Conservation (phyloP, 2,888 invertebrate genomes). For the Metalampra italica region DNA sequence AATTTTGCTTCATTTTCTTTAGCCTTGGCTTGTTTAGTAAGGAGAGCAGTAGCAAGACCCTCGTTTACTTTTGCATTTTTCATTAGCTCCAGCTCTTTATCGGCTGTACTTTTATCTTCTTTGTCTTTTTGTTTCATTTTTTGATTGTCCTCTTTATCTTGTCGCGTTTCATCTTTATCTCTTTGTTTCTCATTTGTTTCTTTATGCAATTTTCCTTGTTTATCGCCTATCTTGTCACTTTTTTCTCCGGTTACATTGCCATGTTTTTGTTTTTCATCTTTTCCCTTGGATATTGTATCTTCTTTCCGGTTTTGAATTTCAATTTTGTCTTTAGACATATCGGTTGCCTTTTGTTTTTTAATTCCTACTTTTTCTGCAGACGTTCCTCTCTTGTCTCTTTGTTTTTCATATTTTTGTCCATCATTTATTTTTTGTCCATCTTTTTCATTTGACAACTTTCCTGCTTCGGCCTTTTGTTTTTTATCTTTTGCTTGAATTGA, state of each 20-base stretch:
- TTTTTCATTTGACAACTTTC: not conserved
- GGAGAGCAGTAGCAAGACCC: not conserved
- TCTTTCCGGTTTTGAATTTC: constrained; percentile 1
- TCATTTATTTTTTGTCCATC: not conserved
- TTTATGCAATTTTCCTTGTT: not conserved
- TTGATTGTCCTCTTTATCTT: not conserved
- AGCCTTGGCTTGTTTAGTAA: constrained; percentile 8
- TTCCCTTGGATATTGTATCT: constrained; percentile 7
- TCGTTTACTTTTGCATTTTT: too few relatives aligned
- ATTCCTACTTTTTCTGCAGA: not conserved
- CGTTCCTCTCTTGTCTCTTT: constrained; percentile 5
- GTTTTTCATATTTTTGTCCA: not conserved
- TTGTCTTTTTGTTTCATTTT: not conserved
- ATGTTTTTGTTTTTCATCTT: constrained; percentile 6
- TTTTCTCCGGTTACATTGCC: constrained; percentile 4
- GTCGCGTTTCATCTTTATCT: not conserved
- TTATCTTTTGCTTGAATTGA: not conserved
- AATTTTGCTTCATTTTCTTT: constrained; percentile 12
- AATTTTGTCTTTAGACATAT: constrained; percentile 1
- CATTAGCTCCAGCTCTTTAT: too few relatives aligned
- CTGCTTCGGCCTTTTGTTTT: not conserved
- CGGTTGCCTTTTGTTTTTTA: not conserved
- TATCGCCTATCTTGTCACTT: not conserved
- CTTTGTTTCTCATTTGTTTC: not conserved
- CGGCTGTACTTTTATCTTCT: not conserved